Base-by-base conservation (phyloP, 2,113 vertebrate species). In the Crotalus viridis region DNA sequence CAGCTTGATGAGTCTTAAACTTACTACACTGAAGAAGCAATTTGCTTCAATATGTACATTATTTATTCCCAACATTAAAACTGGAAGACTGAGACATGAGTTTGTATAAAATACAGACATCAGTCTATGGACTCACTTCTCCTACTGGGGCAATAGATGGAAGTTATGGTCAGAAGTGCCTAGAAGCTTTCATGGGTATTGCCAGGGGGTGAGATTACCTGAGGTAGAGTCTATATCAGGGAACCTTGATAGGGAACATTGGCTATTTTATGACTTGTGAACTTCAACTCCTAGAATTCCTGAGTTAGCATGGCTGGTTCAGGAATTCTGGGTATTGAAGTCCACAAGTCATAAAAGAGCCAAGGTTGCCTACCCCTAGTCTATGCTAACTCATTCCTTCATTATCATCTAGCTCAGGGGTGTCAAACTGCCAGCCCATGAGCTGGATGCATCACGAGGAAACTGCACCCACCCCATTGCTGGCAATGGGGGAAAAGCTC, bases 11-110 rank as follows among this genome's bases (percentile, higher is more conserved):
- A 96, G 95, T 93, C 91, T 95, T 96, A 89, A 88, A 95, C 95
- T 95, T 96, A 95, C 91, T 96, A 94, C 94, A 94, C 22, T 92
- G 96, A 95, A 96, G 96, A 97, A 93, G 93, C 93, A 96, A 92
- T 97, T 97, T 97, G 88, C 95, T 97, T 96, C 97, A 96, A 96
- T 97, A 96, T 95, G 92, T 92, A 52, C 91, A 55, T 43, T 96
- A 96, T 96, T 95, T 95, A 95, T 93, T 95, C 94, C 39, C 95
- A 93, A 89, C 64, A 59, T 61, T 94, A 95, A 81, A 39, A 39
- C 6, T 89, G 90, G 92, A 92, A 95, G 94, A 93, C 93, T 95
- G 88, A 51, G 96, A 88, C 61, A 94, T 28, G 94, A 96, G 92
- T 95, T 96, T 94, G 89, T 87, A 52, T 94, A 94, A 94, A 91